Evolutionary conservation across 2,113 vertebrate species (phyloP).

Genomic region (Pitta sordida): DNA sequence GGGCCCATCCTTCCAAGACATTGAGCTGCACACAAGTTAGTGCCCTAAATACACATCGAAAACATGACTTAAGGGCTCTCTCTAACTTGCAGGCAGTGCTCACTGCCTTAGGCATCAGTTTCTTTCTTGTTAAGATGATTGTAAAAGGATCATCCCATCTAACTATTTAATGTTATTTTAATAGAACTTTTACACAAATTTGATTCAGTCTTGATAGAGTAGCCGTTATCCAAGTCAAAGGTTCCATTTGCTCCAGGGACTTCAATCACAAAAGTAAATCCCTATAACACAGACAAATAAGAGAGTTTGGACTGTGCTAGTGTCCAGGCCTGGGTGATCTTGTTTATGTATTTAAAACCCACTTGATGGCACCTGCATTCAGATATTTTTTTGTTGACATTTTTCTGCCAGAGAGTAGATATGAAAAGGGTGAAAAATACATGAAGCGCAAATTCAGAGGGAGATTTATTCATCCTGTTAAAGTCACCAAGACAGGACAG

Average conservation of each 20-base stretch:
- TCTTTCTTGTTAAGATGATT: neutral
- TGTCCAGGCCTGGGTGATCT: neutral
- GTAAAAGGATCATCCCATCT: slow-evolving; percentile 19
- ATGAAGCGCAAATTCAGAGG: neutral
- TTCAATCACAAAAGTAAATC: neutral
- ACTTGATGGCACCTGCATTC: neutral
- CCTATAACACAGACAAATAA: neutral
- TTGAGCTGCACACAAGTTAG: neutral
- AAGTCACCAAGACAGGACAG: neutral
- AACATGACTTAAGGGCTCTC: neutral
- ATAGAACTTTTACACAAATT: neutral
- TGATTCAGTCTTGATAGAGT: neutral
- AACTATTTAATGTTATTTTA: slow-evolving; percentile 36
- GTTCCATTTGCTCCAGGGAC: neutral
- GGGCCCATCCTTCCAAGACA: neutral
- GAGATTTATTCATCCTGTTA: neutral
- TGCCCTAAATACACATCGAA: neutral
- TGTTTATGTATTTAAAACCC: neutral
- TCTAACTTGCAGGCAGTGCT: neutral
- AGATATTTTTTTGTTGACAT: neutral
- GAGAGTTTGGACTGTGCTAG: neutral
- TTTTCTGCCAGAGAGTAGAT: neutral
- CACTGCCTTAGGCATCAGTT: slow-evolving; percentile 5
- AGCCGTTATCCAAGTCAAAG: neutral
- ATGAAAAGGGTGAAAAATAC: neutral